phyloP scores from a whole-genome alignment of 2,797 vertebrate species.

The Selene dorsalis region DNA sequence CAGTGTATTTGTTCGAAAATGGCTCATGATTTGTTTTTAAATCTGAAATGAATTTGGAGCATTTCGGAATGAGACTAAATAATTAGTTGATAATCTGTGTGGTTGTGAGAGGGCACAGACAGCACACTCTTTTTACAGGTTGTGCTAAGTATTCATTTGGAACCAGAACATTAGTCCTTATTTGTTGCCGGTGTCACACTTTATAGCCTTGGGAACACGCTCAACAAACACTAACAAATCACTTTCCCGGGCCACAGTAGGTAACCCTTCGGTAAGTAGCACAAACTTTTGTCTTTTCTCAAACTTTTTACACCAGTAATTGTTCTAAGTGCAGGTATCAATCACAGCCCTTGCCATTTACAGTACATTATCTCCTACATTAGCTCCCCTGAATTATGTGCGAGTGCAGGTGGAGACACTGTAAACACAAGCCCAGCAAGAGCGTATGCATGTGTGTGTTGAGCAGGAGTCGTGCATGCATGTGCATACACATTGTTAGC shows the following conservation, averaged over 20 bases:
- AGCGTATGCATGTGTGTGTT: conserved; percentile 41
- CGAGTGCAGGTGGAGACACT: conserved; percentile 72
- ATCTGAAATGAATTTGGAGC: conserved; percentile 34
- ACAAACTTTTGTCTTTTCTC: conserved; percentile 77
- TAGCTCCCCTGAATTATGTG: conserved; percentile 82
- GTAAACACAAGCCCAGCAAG: conserved; percentile 69
- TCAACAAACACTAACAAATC: conserved; percentile 83
- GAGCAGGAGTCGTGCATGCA: conserved; percentile 30
- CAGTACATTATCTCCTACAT: conserved; percentile 85
- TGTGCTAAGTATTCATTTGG: conserved; percentile 77
- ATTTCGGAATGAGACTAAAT: conserved; percentile 39
- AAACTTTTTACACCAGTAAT: conserved; percentile 84
- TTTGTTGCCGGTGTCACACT: conserved; percentile 79
- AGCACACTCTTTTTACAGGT: conserved; percentile 71
- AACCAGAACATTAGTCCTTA: conserved; percentile 79
- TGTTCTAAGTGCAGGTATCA: conserved; percentile 85
- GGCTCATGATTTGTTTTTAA: conserved; percentile 19
- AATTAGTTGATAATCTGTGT: conserved; percentile 59
- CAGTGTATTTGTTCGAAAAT: conserved; percentile 5
- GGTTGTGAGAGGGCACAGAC: conserved; percentile 54
- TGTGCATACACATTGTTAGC: conserved; percentile 65
- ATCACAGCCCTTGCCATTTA: conserved; percentile 84
- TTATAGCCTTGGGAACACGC: conserved; percentile 76
- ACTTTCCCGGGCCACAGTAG: conserved; percentile 65
- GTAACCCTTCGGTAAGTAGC: conserved; percentile 65